These are phyloP conservation scores for Sebastes ruberrimus DNA, from an alignment of 2,797 vertebrate genomes.

Conservation along the genomic window DNA sequence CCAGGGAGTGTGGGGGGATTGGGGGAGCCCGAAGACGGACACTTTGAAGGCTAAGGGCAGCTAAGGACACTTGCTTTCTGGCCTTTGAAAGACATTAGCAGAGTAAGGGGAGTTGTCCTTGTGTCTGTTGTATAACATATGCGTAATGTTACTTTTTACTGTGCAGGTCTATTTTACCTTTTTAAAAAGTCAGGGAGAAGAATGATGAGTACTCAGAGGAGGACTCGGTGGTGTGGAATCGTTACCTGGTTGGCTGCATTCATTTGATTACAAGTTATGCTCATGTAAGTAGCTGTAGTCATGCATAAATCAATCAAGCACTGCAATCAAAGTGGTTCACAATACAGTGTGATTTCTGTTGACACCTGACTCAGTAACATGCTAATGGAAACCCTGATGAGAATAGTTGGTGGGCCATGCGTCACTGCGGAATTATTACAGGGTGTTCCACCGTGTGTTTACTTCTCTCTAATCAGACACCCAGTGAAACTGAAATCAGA, in stretches of 20 bases:
- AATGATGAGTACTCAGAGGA: not conserved
- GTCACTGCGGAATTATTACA: not conserved
- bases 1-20: not conserved
- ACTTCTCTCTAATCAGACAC: conserved; percentile 8
- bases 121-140: not conserved
- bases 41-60: conserved; percentile 34
- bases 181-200: not conserved
- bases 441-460: not conserved
- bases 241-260: not conserved
- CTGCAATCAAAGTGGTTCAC: not conserved
- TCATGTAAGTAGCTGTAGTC: not conserved
- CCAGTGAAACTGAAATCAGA: conserved; percentile 1
- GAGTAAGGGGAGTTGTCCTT: not conserved
- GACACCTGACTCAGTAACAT: not conserved
- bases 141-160: not conserved
- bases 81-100: conserved; percentile 7
- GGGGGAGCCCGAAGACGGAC: not conserved
- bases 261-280: not conserved
- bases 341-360: not conserved
- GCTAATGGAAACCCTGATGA: conserved; percentile 4
- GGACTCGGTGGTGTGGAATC: not conserved
- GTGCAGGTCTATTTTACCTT: not conserved
- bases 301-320: not conserved
- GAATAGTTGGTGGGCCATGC: not conserved
- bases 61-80: conserved; percentile 14